phyloP scores from a whole-genome alignment of 2,888 invertebrate genomes.

The Glaucopsyche alexis region DNA sequence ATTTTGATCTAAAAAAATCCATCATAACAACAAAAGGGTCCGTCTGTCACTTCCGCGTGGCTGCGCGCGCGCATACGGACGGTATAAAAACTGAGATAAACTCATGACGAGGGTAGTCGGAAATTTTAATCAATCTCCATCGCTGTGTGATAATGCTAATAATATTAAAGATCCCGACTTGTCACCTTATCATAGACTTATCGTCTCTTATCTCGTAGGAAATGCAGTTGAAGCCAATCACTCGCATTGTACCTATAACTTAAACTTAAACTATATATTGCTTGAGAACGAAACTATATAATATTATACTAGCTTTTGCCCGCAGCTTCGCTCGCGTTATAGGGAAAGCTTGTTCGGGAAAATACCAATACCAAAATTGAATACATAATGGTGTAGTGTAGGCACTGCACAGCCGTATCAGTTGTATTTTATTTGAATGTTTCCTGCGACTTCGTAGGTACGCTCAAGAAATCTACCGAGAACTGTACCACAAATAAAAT shows the following conservation, averaged over 20 bases:
- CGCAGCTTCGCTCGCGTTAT: too few relatives aligned
- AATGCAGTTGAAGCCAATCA: conserved; percentile 18
- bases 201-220: conserved; percentile 23
- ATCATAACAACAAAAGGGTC: conserved; percentile 45
- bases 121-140: conserved; percentile 45
- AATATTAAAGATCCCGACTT: conserved; percentile 38
- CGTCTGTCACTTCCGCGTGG: conserved; percentile 46
- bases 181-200: conserved; percentile 32
- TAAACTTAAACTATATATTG: too few relatives aligned
- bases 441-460: too few relatives aligned
- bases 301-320: too few relatives aligned
- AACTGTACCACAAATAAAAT: too few relatives aligned
- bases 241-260: conserved; percentile 3
- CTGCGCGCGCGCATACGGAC: conserved; percentile 47
- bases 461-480: too few relatives aligned
- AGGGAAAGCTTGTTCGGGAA: too few relatives aligned
- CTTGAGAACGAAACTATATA: neutral
- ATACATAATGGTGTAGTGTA: too few relatives aligned
- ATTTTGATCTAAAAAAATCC: conserved; percentile 43
- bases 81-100: conserved; percentile 37
- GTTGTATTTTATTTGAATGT: too few relatives aligned
- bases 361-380: too few relatives aligned
- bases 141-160: conserved; percentile 41
- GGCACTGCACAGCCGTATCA: too few relatives aligned
- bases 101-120: conserved; percentile 46